Conservation (phyloP, 2,113 vertebrate genomes). For the Genyomyrus donnyi region DNA sequence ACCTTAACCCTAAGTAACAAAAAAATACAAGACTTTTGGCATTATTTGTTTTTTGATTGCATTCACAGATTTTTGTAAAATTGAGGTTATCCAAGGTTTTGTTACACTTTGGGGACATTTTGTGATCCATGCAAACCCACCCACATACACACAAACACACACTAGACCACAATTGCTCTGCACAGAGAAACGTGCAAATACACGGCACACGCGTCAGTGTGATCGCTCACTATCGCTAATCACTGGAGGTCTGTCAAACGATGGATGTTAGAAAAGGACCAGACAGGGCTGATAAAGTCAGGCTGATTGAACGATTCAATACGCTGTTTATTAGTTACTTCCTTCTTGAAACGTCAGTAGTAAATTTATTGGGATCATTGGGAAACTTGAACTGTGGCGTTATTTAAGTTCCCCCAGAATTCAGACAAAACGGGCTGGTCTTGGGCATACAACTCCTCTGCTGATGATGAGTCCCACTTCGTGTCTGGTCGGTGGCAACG, state of each 20-base stretch:
- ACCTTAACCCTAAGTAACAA: too few species aligned
- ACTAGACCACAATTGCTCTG: background rate
- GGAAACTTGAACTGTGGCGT: background rate
- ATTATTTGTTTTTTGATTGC: too few species aligned
- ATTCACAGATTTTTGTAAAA: too few species aligned
- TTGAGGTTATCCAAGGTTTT: too few species aligned
- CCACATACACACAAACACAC: background rate
- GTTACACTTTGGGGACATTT: too few species aligned
- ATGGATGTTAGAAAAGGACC: background rate
- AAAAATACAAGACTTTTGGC: too few species aligned
- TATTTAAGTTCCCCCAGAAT: background rate
- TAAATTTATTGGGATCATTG: background rate
- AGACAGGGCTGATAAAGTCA: background rate
- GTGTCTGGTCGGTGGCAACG: background rate
- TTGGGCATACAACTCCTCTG: background rate
- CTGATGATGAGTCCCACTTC: background rate
- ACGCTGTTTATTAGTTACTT: background rate
- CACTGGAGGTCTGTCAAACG: background rate
- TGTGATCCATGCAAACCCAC: too few species aligned
- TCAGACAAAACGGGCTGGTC: background rate
- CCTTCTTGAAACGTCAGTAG: background rate
- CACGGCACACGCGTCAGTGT: background rate
- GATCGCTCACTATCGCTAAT: background rate
- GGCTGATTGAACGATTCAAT: background rate
- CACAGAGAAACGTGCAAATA: background rate